Evolutionary conservation across 2,113 vertebrate species (phyloP).

Genomic region (Neomonachus schauinslandi): DNA sequence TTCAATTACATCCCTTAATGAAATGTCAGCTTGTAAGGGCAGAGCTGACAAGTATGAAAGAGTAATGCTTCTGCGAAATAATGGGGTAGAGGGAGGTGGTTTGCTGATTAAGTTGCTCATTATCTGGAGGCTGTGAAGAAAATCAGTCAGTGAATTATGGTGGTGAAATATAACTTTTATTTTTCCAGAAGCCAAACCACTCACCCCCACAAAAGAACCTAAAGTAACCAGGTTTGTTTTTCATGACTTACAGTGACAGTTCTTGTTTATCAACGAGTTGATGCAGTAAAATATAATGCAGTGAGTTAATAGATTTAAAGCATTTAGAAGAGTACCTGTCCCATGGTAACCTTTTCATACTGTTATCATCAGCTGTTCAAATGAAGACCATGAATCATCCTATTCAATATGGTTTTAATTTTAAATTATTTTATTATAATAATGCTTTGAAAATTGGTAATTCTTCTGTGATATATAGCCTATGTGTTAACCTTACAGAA

Average conservation of each 20-base stretch:
- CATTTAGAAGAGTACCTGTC: background rate
- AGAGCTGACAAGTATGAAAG: constrained; percentile 63
- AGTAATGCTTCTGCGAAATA: constrained; percentile 55
- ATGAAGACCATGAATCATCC: background rate
- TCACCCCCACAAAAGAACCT: background rate
- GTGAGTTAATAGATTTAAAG: background rate
- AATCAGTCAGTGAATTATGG: constrained; percentile 67
- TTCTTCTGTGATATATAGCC: background rate
- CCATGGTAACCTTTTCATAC: background rate
- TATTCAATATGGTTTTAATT: background rate
- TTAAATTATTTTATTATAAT: background rate
- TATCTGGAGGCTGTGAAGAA: constrained; percentile 65
- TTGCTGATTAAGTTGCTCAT: constrained; percentile 68
- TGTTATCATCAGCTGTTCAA: background rate
- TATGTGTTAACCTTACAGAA: background rate
- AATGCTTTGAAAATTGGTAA: background rate
- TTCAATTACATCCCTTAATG: constrained; percentile 76
- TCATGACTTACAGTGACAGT: constrained; percentile 10
- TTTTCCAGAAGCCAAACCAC: constrained; percentile 39
- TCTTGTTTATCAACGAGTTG: constrained; percentile 17
- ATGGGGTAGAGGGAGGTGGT: background rate
- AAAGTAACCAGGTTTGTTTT: constrained; percentile 50
- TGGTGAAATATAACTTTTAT: constrained; percentile 51
- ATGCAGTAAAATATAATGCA: background rate
- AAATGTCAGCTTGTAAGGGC: constrained; percentile 71